Base-by-base conservation (phyloP, 2,113 vertebrate genomes). In the Megaceryle maxima region DNA sequence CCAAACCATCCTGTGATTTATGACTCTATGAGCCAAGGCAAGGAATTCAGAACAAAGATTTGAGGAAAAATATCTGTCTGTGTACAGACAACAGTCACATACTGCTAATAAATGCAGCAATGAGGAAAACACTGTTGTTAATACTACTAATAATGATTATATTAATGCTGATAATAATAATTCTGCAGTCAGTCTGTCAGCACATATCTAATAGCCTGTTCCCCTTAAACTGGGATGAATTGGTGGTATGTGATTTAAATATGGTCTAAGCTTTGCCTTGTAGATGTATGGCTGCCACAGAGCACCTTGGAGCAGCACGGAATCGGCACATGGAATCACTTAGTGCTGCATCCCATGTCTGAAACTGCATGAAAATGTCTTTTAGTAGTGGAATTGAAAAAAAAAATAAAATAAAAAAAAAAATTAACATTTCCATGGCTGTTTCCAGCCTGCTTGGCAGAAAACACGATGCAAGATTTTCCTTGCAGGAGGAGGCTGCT, bases 261-360 rank as follows among this genome's bases (percentile, higher is more conserved):
- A 21, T 1, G 9, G 20, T 10, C 78, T 44, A 46, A n/a, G 26
- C 26, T 88, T 9, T 2, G 69, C 41, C 57, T 48, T 84, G 63
- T 12, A 41, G 53, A 10, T 24, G 10, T 10, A 2, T 0, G 21
- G 6, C 35, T 69, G 18, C 35, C 16, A 7, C 3, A 33, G 28
- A 64, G 64, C 80, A 74, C 43, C 50, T 48, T 1, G 1, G 67
- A 31, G 59, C 29, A 73, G 35, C 33, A 15, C 5, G 0, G 43
- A 18, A 19, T 29, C 44, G 20, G 41, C 51, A 10, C 18, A 1
- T 2, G 73, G 67, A 19, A 22, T 6, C 9, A 14, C 24, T 73
- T 22, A 43, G 53, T 16, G 55, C 64, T 62, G 44, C 12, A 2
- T 29, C 21, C 28, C 31, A 3, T 0, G 0, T 6, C 64, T 78